A percentile compares a stretch with the other conserved stretches of the same genome.
These are phyloP conservation scores for Pachyramphus minor DNA, from an alignment of 2,113 vertebrate species.

Conservation along the genomic window DNA sequence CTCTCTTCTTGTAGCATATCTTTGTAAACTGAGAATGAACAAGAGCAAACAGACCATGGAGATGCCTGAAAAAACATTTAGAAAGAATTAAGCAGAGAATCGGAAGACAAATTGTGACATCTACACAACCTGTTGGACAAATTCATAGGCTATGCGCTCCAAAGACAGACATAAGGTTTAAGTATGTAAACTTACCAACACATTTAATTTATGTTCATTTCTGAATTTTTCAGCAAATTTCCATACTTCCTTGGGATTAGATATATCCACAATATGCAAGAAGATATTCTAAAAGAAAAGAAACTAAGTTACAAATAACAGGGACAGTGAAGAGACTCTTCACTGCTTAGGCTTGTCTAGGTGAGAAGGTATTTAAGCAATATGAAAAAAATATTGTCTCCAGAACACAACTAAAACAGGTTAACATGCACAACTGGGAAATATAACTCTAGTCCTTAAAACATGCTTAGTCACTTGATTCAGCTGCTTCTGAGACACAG, in stretches of 20 bases:
- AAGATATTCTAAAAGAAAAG: constrained; percentile 74
- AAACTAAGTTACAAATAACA: neutral
- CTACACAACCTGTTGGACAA: neutral
- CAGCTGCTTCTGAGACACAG: neutral
- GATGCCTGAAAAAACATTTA: neutral
- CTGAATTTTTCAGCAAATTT: constrained; percentile 80
- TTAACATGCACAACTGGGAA: neutral
- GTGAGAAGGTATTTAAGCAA: neutral
- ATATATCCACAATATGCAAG: constrained; percentile 82
- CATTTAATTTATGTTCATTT: constrained; percentile 72
- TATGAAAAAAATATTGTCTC: neutral
- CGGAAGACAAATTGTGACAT: neutral
- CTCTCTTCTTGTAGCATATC: neutral
- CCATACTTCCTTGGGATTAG: constrained; percentile 78
- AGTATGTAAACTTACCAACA: constrained; percentile 70
- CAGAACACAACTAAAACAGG: neutral
- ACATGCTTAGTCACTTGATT: neutral
- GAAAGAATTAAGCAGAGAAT: neutral
- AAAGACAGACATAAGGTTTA: neutral
- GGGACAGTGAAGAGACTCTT: neutral
- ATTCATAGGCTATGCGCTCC: neutral
- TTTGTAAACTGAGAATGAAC: neutral
- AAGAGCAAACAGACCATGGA: neutral
- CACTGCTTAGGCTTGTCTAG: neutral
- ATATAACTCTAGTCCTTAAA: neutral